These are phyloP conservation scores for Tyria jacobaeae DNA, from an alignment of 2,888 invertebrate species.

Conservation along the genomic window DNA sequence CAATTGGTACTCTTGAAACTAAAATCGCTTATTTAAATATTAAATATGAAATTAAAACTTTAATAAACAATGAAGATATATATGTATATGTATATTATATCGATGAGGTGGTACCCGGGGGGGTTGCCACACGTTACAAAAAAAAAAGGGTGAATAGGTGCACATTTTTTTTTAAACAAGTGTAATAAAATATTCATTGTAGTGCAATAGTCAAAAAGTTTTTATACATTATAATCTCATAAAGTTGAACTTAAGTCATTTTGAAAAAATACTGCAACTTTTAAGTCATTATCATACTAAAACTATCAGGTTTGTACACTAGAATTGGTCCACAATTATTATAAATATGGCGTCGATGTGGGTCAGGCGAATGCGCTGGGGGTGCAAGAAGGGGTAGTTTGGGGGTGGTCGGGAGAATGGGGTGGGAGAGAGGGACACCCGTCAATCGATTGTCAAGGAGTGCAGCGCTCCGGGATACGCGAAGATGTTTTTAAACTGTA, in stretches of 20 bases:
- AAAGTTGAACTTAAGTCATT: neutral
- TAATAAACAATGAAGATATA: too few species aligned
- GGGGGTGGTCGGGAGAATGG: slow-evolving; percentile 22
- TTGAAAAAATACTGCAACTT: slow-evolving; percentile 10
- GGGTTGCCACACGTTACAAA: too few species aligned
- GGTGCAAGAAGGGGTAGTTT: slow-evolving; percentile 47
- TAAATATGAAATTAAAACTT: too few species aligned
- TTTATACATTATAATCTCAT: neutral
- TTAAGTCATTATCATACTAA: slow-evolving; percentile 44
- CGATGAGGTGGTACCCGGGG: too few species aligned
- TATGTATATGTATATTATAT: too few species aligned
- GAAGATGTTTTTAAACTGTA: slow-evolving; percentile 63
- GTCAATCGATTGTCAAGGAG: slow-evolving; percentile 87
- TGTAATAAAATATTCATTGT: too few species aligned
- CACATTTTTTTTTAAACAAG: too few species aligned
- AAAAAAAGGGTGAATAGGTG: too few species aligned
- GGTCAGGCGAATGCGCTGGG: slow-evolving; percentile 72
- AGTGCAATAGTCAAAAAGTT: neutral
- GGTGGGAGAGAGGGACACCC: slow-evolving; percentile 73
- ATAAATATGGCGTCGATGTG: slow-evolving; percentile 84
- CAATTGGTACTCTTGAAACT: too few species aligned
- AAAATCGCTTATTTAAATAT: too few species aligned
- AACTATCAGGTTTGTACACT: slow-evolving; percentile 51
- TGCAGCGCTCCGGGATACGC: slow-evolving; percentile 61
- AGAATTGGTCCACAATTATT: slow-evolving; percentile 80